A percentile compares a stretch with the other conserved stretches of the same genome.
phyloP scores from a whole-genome alignment of 2,113 vertebrate genomes.

The Pedionomus torquatus region DNA sequence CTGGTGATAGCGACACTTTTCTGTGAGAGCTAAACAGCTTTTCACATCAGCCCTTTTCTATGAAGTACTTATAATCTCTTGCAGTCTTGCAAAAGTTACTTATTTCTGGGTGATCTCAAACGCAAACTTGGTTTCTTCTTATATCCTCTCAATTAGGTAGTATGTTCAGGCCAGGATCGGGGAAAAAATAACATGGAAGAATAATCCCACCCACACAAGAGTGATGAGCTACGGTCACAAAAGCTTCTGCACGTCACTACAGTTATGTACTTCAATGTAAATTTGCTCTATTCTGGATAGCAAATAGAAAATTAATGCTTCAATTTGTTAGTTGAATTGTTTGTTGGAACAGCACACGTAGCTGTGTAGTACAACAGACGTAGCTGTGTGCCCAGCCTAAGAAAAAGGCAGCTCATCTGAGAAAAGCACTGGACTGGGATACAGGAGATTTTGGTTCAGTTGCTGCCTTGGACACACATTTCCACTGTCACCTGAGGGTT shows the following conservation, averaged over 20 bases:
- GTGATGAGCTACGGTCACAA: background rate
- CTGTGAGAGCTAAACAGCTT: background rate
- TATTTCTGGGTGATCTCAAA: background rate
- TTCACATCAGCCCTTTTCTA: background rate
- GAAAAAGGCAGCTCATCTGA: background rate
- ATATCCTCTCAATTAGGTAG: background rate
- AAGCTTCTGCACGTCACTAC: background rate
- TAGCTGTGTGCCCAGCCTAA: background rate
- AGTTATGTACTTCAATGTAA: background rate
- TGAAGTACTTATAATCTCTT: background rate
- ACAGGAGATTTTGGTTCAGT: background rate
- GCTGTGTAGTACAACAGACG: no score
- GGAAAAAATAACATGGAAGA: background rate
- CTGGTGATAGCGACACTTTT: background rate
- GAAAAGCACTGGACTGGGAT: background rate
- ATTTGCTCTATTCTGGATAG: background rate
- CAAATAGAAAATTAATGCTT: background rate
- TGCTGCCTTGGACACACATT: background rate
- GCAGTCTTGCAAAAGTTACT: background rate
- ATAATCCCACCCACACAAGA: background rate
- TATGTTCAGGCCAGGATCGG: background rate
- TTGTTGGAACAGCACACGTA: background rate
- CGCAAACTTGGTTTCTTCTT: background rate
- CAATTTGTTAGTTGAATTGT: background rate
- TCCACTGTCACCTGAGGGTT: background rate